Conservation (phyloP, 2,797 vertebrate genomes). For the Euthynnus affinis region DNA sequence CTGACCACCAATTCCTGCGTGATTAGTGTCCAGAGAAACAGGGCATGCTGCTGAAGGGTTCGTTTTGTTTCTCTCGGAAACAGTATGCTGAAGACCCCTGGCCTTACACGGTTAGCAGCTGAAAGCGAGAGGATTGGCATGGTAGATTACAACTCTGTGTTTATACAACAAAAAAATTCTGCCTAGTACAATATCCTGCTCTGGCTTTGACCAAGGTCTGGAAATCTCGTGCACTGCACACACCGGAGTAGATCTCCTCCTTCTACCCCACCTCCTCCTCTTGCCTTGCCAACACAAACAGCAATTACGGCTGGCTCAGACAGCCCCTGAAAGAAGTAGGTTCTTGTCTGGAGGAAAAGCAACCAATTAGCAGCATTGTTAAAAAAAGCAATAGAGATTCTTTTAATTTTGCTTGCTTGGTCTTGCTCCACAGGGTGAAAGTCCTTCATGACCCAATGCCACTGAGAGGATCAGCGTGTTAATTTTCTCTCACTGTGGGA, state of each 20-base stretch:
- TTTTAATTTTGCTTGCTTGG: conserved; percentile 74
- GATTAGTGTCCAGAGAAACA: conserved; percentile 76
- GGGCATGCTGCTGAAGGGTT: conserved; percentile 72
- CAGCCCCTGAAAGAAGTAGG: conserved; percentile 90
- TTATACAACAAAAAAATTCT: conserved; percentile 91
- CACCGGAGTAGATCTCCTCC: conserved; percentile 84
- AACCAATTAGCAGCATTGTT: conserved; percentile 92
- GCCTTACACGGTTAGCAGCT: conserved; percentile 82
- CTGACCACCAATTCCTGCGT: conserved; percentile 81
- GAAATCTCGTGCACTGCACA: conserved; percentile 90
- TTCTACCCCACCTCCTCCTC: conserved; percentile 72
- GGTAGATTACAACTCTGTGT: conserved; percentile 89
- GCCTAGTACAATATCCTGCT: conserved; percentile 90
- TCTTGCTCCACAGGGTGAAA: conserved; percentile 81
- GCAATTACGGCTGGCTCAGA: conserved; percentile 90
- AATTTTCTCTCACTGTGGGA: conserved; percentile 91
- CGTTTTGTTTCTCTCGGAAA: conserved; percentile 81
- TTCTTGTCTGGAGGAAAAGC: conserved; percentile 87
- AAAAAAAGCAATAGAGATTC: conserved; percentile 73
- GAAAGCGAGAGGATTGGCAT: conserved; percentile 81
- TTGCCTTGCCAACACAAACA: conserved; percentile 92
- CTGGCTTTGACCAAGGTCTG: conserved; percentile 90
- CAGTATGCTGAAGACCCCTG: conserved; percentile 78
- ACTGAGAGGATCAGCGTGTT: conserved; percentile 85
- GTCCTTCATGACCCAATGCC: conserved; percentile 79